phyloP scores from a whole-genome alignment of 2,888 invertebrate species.

The Unio pictorum region DNA sequence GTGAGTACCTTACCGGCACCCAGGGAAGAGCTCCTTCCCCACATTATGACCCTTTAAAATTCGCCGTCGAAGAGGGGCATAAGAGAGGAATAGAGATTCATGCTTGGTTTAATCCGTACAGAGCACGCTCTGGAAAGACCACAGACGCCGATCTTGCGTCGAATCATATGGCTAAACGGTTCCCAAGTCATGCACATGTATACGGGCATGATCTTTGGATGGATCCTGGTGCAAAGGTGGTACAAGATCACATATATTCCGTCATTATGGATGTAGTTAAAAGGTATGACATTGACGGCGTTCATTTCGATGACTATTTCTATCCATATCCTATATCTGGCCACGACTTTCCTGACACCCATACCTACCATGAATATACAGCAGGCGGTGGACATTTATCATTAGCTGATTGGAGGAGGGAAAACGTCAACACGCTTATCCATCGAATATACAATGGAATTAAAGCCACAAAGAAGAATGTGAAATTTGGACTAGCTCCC shows the following conservation, averaged over 20 bases:
- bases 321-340: constrained; percentile 48
- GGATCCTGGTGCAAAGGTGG: constrained; percentile 61
- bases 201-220: constrained; percentile 62
- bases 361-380: constrained; percentile 55
- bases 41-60: constrained; percentile 61
- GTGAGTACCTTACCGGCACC: constrained; percentile 56
- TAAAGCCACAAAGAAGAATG: constrained; percentile 42
- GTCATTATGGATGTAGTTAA: constrained; percentile 59
- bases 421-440: constrained; percentile 60
- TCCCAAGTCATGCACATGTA: constrained; percentile 53
- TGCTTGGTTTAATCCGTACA: constrained; percentile 65
- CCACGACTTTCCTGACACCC: constrained; percentile 57
- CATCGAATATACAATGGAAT: constrained; percentile 42
- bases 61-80: constrained; percentile 54
- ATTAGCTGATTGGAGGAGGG: constrained; percentile 59
- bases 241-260: constrained; percentile 49
- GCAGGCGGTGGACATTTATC: constrained; percentile 50
- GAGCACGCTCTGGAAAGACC: constrained; percentile 55
- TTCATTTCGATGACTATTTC: constrained; percentile 69
- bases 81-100: constrained; percentile 61
- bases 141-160: constrained; percentile 52
- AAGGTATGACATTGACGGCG: constrained; percentile 64
- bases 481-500: constrained; percentile 64
- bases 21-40: constrained; percentile 61
- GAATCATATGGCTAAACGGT: constrained; percentile 59